Conservation (phyloP, 1,140 invertebrate species). For the Cyclargus thomasi region DNA sequence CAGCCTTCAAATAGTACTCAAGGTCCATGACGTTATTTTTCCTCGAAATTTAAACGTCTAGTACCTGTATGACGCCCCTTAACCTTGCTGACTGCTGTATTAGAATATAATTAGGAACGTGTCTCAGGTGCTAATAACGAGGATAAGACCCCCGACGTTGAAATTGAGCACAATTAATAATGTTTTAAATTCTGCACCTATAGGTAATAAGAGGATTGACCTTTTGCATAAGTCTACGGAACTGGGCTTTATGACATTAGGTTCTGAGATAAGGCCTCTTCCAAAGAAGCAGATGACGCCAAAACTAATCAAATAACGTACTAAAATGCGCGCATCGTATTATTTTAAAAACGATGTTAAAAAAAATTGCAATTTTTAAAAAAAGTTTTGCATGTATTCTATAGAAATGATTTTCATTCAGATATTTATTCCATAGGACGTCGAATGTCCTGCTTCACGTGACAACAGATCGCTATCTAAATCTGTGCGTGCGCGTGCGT, state of each 20-base stretch:
- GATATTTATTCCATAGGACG: background rate
- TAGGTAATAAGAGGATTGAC: too few species aligned
- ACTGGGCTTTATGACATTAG: too few species aligned
- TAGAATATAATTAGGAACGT: conserved; percentile 6
- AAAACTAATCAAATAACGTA: too few species aligned
- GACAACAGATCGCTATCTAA: background rate
- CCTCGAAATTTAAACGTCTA: background rate
- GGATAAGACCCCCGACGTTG: background rate
- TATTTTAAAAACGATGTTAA: background rate
- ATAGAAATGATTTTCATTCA: background rate
- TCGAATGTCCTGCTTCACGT: background rate
- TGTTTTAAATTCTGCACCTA: too few species aligned
- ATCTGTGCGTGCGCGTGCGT: conserved; percentile 16
- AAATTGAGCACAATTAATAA: background rate
- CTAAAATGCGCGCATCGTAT: too few species aligned
- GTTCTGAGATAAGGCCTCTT: too few species aligned
- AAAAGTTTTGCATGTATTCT: background rate
- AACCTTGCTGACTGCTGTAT: background rate
- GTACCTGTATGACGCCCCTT: conserved; percentile 3
- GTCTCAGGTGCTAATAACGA: background rate
- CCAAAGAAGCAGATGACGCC: too few species aligned
- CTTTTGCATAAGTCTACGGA: too few species aligned
- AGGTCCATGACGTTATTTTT: conserved; percentile 9
- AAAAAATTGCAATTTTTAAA: background rate
- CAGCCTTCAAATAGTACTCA: background rate